A percentile compares a stretch with the other conserved stretches of the same genome.
Evolutionary conservation across 2,888 invertebrate species (phyloP).

Genomic region (Eurytoma californica): DNA sequence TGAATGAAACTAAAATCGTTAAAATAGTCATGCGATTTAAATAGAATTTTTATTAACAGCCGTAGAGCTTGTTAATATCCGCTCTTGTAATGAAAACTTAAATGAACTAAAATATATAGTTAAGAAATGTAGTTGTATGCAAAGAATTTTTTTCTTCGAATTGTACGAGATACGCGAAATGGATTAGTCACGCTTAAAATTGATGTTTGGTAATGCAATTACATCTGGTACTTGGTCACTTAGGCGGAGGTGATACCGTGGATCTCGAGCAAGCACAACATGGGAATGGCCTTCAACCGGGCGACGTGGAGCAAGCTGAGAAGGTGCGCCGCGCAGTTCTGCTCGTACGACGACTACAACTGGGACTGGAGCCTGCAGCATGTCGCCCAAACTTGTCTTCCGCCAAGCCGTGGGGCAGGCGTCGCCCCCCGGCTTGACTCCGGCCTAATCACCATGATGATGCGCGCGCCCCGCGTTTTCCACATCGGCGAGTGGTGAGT

Average conservation of each 20-base stretch:
- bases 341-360: slow-evolving; percentile 98
- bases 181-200: no score
- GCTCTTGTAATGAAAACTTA: no score
- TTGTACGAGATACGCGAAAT: no score
- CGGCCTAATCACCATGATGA: slow-evolving; percentile 88
- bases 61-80: no score
- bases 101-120: no score
- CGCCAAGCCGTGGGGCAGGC: slow-evolving; percentile 78
- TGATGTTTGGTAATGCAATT: not conserved
- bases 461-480: slow-evolving; percentile 95
- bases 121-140: no score
- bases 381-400: slow-evolving; percentile 89
- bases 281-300: slow-evolving; percentile 97
- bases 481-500: slow-evolving; percentile 99
- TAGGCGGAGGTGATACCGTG: slow-evolving; percentile 94
- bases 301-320: slow-evolving; percentile 91
- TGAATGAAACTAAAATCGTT: no score
- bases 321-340: slow-evolving; percentile 89
- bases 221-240: slow-evolving; percentile 46
- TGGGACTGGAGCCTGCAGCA: slow-evolving; percentile 99
- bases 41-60: no score
- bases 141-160: no score
- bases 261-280: slow-evolving; percentile 98
- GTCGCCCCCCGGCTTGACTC: slow-evolving; percentile 69
- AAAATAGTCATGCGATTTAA: no score